Evolutionary conservation across 1,140 invertebrate genomes (phyloP).

Genomic region (Ceratina japonica): DNA sequence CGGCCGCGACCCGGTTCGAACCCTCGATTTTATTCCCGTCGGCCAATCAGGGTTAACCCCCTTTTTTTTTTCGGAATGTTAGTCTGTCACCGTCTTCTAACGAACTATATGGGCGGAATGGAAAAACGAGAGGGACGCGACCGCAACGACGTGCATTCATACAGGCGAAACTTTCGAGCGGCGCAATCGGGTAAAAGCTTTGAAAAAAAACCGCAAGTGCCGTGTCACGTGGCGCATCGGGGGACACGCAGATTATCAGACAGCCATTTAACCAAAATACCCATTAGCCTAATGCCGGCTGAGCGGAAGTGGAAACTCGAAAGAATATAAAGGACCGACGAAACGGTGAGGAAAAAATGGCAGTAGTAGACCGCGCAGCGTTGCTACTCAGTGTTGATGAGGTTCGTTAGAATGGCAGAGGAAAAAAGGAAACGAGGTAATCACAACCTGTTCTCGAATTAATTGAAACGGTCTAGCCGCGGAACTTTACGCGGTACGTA

Average conservation of each 20-base stretch:
- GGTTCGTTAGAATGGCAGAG: neutral
- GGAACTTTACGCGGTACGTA: too few relatives aligned
- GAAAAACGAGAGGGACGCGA: conserved; percentile 5
- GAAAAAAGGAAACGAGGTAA: neutral
- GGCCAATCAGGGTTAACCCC: conserved; percentile 27
- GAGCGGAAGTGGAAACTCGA: conserved; percentile 19
- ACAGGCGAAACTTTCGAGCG: conserved; percentile 33
- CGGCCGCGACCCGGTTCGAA: conserved; percentile 49
- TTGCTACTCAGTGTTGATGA: conserved; percentile 32
- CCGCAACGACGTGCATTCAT: conserved; percentile 26
- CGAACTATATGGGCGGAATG: conserved; percentile 23
- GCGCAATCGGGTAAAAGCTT: conserved; percentile 48
- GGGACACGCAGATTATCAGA: conserved; percentile 35
- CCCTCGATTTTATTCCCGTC: conserved; percentile 45
- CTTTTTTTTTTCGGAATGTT: conserved; percentile 39
- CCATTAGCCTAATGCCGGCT: conserved; percentile 37
- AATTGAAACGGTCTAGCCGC: neutral
- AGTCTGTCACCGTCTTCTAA: conserved; percentile 40
- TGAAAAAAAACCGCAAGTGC: conserved; percentile 35
- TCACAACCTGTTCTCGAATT: neutral
- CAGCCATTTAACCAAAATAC: conserved; percentile 45
- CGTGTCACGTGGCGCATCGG: conserved; percentile 26
- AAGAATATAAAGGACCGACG: conserved; percentile 13
- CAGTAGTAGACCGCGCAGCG: neutral
- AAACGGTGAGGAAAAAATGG: neutral